Base-by-base conservation (phyloP, 2,888 invertebrate species). In the Cremastinae sp. region DNA sequence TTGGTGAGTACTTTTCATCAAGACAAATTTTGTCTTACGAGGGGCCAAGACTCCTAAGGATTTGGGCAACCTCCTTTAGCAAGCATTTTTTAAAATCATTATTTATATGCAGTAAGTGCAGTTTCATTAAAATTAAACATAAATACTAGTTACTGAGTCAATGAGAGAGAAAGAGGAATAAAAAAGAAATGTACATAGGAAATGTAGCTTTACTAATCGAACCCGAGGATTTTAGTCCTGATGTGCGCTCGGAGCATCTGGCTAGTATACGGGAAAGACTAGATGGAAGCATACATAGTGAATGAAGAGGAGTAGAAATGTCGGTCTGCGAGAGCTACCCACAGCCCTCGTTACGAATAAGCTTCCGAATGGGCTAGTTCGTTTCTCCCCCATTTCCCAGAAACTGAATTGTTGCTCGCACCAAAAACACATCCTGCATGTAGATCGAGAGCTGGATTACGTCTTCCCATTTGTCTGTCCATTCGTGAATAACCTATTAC, bases 121-220 rank as follows among this genome's bases (percentile, higher is more conserved):
- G n/a, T n/a, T n/a, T n/a, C n/a, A n/a, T n/a, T n/a, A n/a, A n/a
- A n/a, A n/a, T n/a, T n/a, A n/a, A n/a, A n/a, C n/a, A n/a, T n/a
- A n/a, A n/a, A n/a, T n/a, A n/a, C n/a, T n/a, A n/a, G n/a, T n/a
- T n/a, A n/a, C n/a, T n/a, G 62, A 36, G 12, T 49, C 16, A 38
- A 0, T 16, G 20, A 49, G 64, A 28, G 8, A 10, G 18, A 41
- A 1, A 18, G 20, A 38, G 12, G 5, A 5, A 22, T 10, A 14
- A 41, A 22, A 20, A 0, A 20, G 10, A 2, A 51, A 2, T n/a
- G 5, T 22, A n/a, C n/a, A 22, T n/a, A n/a, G 43, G 9, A 28
- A 45, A 56, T 47, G 45, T 49, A 65, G 45, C 69, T 68, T 58
- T 28, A 62, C 64, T 79, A 80, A 81, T 81, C 78, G 79, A 75